Percentiles rank a stretch among this genome's conserved stretches.
Conservation (phyloP, 2,113 vertebrate species). For the Ophiodon elongatus region DNA sequence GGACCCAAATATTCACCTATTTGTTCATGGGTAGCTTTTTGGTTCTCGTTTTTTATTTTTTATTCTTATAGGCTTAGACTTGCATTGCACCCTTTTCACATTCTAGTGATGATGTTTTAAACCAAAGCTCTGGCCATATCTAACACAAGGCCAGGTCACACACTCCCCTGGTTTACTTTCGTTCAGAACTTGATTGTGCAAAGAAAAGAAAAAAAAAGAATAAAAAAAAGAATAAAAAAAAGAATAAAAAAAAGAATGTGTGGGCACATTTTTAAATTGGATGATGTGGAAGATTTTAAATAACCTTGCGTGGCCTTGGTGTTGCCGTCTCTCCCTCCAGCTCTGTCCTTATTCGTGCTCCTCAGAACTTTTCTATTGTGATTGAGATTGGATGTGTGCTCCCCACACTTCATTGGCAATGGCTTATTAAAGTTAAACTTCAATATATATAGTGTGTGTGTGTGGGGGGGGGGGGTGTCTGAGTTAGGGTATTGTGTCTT, state of each 20-base stretch:
- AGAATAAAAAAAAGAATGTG: slow-evolving; percentile 3
- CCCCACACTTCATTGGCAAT: slow-evolving; percentile 5
- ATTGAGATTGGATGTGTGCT: slow-evolving; percentile 22
- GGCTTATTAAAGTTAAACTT: slow-evolving; percentile 33
- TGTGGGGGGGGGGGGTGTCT: neutral
- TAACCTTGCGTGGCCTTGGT: slow-evolving; percentile 41
- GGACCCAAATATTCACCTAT: too few species aligned
- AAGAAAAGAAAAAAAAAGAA: neutral
- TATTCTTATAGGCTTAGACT: too few species aligned
- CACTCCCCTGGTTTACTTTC: neutral
- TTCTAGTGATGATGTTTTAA: too few species aligned
- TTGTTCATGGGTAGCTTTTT: too few species aligned
- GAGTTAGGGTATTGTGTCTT: neutral
- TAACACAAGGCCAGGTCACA: neutral
- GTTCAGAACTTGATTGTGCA: slow-evolving; percentile 5
- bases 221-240: too few species aligned
- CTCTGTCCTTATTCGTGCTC: slow-evolving; percentile 18
- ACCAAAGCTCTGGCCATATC: neutral
- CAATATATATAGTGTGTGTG: too few species aligned
- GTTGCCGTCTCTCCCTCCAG: slow-evolving; percentile 22
- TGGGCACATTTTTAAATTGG: slow-evolving; percentile 47
- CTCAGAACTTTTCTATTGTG: slow-evolving; percentile 35
- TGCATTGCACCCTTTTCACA: too few species aligned
- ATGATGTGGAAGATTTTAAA: slow-evolving; percentile 40
- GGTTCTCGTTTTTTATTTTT: too few species aligned